Percentiles rank a stretch among this genome's conserved stretches.
Evolutionary conservation across 2,888 invertebrate genomes (phyloP).

Genomic region (Magallana nippona): DNA sequence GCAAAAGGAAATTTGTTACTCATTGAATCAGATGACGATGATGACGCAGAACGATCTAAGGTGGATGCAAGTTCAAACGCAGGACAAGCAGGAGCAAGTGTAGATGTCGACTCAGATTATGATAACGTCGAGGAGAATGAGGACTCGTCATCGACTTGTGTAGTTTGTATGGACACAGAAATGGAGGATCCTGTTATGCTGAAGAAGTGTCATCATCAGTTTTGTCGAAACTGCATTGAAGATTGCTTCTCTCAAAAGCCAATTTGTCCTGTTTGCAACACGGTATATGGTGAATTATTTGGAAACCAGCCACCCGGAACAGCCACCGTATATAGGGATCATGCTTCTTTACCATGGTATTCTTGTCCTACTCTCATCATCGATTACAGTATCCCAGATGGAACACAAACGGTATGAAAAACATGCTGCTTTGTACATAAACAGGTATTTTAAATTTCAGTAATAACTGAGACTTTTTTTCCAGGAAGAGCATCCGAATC

Average conservation of each 20-base stretch:
- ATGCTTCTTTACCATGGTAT: constrained; percentile 33
- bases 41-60: not conserved
- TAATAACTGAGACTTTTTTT: not conserved
- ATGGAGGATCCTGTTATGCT: constrained; percentile 57
- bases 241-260: constrained; percentile 63
- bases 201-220: constrained; percentile 65
- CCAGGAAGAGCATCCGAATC: constrained; percentile 67
- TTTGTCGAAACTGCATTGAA: constrained; percentile 70
- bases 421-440: not conserved
- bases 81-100: not conserved
- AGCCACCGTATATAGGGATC: not conserved
- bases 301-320: constrained; percentile 44
- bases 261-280: constrained; percentile 48
- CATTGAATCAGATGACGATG: constrained; percentile 1
- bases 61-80: not conserved
- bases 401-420: constrained; percentile 34
- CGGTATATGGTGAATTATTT: constrained; percentile 39
- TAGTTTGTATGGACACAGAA: constrained; percentile 61
- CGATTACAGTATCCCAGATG: constrained; percentile 38
- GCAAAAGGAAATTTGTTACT: not conserved
- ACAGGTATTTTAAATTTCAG: not conserved
- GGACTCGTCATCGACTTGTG: constrained; percentile 47
- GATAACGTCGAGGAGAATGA: not conserved
- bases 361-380: constrained; percentile 35
- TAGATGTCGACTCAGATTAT: not conserved